Percentiles rank a stretch among this genome's conserved stretches.
phyloP scores from a whole-genome alignment of 2,888 invertebrate species.

The Eupeodes luniger region DNA sequence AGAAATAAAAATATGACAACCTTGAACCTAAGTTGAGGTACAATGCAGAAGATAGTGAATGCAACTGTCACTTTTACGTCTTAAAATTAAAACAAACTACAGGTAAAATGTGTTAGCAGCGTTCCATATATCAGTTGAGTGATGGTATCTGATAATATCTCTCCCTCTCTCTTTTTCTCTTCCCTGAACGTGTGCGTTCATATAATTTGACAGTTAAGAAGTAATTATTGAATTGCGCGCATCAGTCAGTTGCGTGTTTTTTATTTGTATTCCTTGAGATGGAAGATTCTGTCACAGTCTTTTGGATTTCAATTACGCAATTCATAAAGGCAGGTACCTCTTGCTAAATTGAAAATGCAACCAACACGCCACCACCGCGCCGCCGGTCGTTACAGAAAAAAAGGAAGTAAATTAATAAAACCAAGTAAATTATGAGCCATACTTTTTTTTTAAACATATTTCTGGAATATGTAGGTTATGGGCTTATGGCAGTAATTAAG shows the following conservation, averaged over 20 bases:
- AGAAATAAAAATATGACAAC: conserved; percentile 40
- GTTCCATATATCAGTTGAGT: neutral
- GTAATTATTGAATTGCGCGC: neutral
- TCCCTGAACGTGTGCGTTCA: conserved; percentile 5
- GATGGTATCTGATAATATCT: conserved; percentile 15
- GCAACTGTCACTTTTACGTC: conserved; percentile 21
- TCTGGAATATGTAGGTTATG: conserved; percentile 5
- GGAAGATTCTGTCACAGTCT: conserved; percentile 21
- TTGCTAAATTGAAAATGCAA: neutral
- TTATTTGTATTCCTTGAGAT: conserved; percentile 20
- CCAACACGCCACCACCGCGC: too few relatives aligned
- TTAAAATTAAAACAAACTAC: neutral
- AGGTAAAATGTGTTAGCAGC: conserved; percentile 15
- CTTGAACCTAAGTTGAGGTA: conserved; percentile 47
- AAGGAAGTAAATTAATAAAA: conserved; percentile 14
- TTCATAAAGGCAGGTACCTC: neutral
- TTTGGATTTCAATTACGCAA: conserved; percentile 3
- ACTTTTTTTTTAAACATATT: neutral
- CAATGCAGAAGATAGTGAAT: conserved; percentile 2
- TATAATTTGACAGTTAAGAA: conserved; percentile 27
- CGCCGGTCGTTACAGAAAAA: neutral
- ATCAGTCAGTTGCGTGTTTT: neutral
- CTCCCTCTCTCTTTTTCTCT: neutral
- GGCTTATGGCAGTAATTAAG: conserved; percentile 19
- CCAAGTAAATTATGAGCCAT: neutral